Conservation (phyloP, 2,797 vertebrate species). For the Amblyraja radiata region DNA sequence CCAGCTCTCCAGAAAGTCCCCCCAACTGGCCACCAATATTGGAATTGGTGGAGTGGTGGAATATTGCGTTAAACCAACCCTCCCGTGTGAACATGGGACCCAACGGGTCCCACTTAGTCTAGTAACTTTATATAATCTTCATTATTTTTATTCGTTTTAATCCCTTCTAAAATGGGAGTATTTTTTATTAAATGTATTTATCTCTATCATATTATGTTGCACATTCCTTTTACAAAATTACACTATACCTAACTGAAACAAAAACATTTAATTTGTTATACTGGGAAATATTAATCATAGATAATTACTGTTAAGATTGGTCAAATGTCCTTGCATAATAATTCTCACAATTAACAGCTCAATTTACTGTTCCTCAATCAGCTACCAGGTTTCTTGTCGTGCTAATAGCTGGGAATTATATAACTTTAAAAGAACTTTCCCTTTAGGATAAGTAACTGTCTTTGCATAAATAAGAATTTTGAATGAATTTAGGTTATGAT, state of each 20-base stretch:
- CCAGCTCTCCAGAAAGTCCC: no score
- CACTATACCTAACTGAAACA: neutral
- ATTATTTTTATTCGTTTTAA: neutral
- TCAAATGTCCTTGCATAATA: neutral
- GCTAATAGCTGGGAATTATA: neutral
- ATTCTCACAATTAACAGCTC: neutral
- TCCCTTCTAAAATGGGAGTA: neutral
- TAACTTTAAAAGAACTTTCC: neutral
- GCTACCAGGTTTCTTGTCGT: neutral
- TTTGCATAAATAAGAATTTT: neutral
- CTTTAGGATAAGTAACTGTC: neutral
- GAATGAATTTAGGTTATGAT: neutral
- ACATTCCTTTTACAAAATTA: neutral
- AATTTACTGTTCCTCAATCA: neutral
- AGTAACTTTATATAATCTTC: neutral
- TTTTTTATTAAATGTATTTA: neutral
- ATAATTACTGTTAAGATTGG: neutral
- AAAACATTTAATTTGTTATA: neutral
- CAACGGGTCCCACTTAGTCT: no score
- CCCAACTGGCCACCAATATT: no score
- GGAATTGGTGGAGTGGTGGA: no score
- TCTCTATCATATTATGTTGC: neutral
- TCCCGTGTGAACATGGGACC: no score
- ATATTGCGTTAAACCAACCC: no score
- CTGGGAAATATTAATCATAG: neutral